Evolutionary conservation across 2,113 vertebrate species (phyloP).

Genomic region (Sclerurus mexicanus): DNA sequence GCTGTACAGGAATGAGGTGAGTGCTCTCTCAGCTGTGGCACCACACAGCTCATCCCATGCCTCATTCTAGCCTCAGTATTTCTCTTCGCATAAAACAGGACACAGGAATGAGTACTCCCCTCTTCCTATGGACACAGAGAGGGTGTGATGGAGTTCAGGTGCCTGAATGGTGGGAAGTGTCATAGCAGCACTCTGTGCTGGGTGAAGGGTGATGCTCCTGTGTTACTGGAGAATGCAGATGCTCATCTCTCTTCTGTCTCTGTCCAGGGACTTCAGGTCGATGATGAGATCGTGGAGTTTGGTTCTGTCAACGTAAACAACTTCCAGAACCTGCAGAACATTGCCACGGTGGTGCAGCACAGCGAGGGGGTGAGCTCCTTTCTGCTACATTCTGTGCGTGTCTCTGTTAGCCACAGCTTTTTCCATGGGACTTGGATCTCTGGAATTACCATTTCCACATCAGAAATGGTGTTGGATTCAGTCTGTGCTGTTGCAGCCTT

Average conservation of each 20-base stretch:
- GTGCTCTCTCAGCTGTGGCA: background rate
- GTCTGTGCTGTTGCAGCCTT: background rate
- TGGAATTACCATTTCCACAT: background rate
- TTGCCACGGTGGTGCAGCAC: constrained; percentile 90
- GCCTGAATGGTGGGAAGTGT: background rate
- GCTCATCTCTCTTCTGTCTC: background rate
- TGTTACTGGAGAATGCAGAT: background rate
- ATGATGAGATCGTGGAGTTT: constrained; percentile 90
- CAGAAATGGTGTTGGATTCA: background rate
- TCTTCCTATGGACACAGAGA: background rate
- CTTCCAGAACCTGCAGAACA: constrained; percentile 91
- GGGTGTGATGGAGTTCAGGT: background rate
- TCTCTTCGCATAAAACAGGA: background rate
- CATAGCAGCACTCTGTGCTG: background rate
- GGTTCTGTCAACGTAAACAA: constrained; percentile 89
- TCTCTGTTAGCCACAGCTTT: background rate
- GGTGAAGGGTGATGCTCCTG: background rate
- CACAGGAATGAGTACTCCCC: background rate
- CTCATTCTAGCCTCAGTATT: background rate
- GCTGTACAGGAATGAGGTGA: accelerated
- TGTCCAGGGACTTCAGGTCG: constrained; percentile 84
- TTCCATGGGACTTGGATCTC: background rate
- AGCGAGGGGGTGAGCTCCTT: constrained; percentile 87
- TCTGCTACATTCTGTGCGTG: background rate
- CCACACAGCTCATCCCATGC: background rate